Base-by-base conservation (phyloP, 30 jellyfish, hydroid and myxozoan genomes). In the Aurelia coerulea region DNA sequence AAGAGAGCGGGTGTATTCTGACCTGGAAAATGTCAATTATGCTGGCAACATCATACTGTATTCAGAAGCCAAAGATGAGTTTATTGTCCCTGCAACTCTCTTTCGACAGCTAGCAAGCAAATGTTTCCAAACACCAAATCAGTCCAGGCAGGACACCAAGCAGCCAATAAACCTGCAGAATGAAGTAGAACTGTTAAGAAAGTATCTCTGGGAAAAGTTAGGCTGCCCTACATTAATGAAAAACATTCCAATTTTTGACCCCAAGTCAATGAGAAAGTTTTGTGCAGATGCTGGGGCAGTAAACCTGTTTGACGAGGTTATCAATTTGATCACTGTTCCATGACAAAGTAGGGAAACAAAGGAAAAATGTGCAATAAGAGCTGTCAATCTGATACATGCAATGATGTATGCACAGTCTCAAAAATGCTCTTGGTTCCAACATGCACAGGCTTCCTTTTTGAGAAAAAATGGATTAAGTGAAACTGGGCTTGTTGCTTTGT, bases 381-480 rank as follows among this genome's bases (percentile, higher is more conserved):
- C 59, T 23, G 19, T 68, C 10, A 68, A 68, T 29, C 19, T 68
- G 33, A 50, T 68, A 12, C 79, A 68, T 7, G 23, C 39, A 54
- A 10, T 68, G 15, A 29, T 32, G 56, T 68, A 23, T 68, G 79
- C 79, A 50, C 79, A 68, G 60, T 68, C 79, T 68, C 59, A 68
- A 49, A 68, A 68, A 33, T 68, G 79, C 79, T 18, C 33, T 49
- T 68, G 79, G 79, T 34, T 68, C 53, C 58, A 68, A 41, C 84
- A 73, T 73, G 35, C 33, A 46, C 29, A 73, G 29, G 35, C 70
- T 18, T 35, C 70, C 69, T 46, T 53, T 46, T 71, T 70, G 37
- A 70, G 80, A 42, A 35, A 46, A 70, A 53, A 70, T 70, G 80
- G 80, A 10, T 32, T 73, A 32, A 49, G 70, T 46, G 84, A 73